Evolutionary conservation across 1,140 invertebrate genomes (phyloP), one percentile per base, ranked within the genome.

Genomic region (Pseudoatta argentina): DNA sequence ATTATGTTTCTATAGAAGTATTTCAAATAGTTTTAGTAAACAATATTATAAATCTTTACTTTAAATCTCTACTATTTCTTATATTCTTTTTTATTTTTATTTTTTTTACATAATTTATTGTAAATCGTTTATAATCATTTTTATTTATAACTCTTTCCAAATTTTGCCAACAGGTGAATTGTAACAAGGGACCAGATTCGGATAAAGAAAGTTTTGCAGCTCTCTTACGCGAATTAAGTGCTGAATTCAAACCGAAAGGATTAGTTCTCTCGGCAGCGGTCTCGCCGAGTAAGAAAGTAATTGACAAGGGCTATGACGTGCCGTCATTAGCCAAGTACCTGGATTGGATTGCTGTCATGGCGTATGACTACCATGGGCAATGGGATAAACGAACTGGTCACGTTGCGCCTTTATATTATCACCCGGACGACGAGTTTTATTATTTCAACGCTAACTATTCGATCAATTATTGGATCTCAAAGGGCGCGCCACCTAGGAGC

Each of bases 301-400:
- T 98, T 64, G 98, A 98, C 93, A 97, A 96, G 3, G 98, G 96
- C 0, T 98, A 98, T 88, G 97, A 98, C 89, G 97, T 98, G 1
- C 96, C 97, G 0, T 94, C 96, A 0, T 89, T 98, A 0, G 96
- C 97, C 1, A 95, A 96, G 86, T 96, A 97, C 92, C 95, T 98
- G n/a, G 98, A 99, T 92, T 98, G 98, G 97, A 97, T 98, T 59
- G 96, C 96, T 10, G 97, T 99, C 3, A 98, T 98, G 97, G 97
- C 97, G 0, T 98, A 98, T 89, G 98, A 98, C 91, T 98, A 97
- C 92, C 98, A 98, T 89, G 98, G 98, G 0, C 97, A 98, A 88
- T 98, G 97, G 96, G 97, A 98, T 87, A 98, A 97, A 87, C 96
- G 96, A 89, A 98, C 98, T 5, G 97, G 98, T 3, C 98, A 98